Evolutionary conservation across 2,113 vertebrate species (phyloP).

Genomic region (Dissostichus mawsoni): DNA sequence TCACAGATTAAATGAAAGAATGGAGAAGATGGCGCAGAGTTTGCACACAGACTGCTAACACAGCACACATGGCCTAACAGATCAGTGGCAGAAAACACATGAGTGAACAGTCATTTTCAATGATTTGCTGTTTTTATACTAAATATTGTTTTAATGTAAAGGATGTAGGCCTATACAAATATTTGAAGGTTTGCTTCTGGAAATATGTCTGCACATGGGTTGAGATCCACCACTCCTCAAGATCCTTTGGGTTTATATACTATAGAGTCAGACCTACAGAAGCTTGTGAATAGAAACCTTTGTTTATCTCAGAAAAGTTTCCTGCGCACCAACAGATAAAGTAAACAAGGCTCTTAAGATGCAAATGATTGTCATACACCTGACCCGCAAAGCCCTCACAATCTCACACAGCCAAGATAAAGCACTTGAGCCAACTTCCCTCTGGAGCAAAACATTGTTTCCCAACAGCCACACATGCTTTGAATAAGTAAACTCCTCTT

Average conservation of each 20-base stretch:
- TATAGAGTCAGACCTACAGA: background rate
- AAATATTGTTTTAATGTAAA: background rate
- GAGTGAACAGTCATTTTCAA: background rate
- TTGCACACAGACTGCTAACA: background rate
- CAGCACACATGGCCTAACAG: background rate
- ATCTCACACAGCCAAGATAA: no score
- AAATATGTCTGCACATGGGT: background rate
- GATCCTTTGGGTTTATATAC: background rate
- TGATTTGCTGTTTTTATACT: background rate
- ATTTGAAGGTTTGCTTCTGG: no score
- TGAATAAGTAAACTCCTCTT: no score
- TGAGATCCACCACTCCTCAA: background rate
- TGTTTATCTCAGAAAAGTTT: background rate
- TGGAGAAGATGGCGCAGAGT: background rate
- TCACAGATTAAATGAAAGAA: conserved; percentile 15
- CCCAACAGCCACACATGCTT: no score
- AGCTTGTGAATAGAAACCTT: background rate
- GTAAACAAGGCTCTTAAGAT: background rate
- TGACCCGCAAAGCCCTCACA: no score
- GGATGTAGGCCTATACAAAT: background rate
- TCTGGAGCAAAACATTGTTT: no score
- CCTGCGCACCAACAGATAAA: background rate
- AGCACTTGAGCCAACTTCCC: no score
- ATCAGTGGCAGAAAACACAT: background rate
- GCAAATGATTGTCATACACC: background rate